These are phyloP conservation scores for Alectura lathami DNA, from an alignment of 2,113 vertebrate genomes.

Conservation along the genomic window DNA sequence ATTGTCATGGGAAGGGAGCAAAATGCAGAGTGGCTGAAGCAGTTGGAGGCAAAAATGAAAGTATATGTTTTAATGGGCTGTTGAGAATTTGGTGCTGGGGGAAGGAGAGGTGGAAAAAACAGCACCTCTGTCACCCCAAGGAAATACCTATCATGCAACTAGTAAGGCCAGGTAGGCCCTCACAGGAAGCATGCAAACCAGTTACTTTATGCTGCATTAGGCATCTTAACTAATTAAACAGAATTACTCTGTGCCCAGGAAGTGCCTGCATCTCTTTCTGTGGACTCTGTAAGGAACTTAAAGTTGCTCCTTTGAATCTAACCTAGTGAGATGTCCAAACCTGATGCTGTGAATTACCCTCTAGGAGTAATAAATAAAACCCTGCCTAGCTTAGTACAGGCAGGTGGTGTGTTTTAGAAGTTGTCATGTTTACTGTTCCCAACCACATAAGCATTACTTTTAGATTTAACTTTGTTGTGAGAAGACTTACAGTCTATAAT, in stretches of 20 bases:
- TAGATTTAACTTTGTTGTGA: neutral
- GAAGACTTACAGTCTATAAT: neutral
- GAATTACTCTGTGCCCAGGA: neutral
- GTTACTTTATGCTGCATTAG: neutral
- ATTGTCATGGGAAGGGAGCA: neutral
- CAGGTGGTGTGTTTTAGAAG: slow-evolving; percentile 23
- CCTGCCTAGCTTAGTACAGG: neutral
- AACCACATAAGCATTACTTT: neutral
- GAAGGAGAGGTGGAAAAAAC: neutral
- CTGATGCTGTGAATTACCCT: slow-evolving; percentile 23
- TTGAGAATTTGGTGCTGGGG: neutral
- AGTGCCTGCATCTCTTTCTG: neutral
- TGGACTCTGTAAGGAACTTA: neutral
- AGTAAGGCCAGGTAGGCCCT: neutral
- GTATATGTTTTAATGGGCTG: accelerated
- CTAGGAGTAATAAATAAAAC: slow-evolving; percentile 42
- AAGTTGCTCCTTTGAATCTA: slow-evolving; percentile 38
- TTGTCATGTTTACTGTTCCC: slow-evolving; percentile 28
- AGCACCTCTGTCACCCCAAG: neutral
- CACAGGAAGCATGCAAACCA: neutral
- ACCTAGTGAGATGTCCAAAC: slow-evolving; percentile 36
- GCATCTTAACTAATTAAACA: slow-evolving; percentile 6
- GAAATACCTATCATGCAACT: neutral
- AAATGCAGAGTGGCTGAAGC: neutral
- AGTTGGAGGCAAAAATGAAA: neutral